Conservation (phyloP, 2,113 vertebrate species). For the Zosterops pallidus region DNA sequence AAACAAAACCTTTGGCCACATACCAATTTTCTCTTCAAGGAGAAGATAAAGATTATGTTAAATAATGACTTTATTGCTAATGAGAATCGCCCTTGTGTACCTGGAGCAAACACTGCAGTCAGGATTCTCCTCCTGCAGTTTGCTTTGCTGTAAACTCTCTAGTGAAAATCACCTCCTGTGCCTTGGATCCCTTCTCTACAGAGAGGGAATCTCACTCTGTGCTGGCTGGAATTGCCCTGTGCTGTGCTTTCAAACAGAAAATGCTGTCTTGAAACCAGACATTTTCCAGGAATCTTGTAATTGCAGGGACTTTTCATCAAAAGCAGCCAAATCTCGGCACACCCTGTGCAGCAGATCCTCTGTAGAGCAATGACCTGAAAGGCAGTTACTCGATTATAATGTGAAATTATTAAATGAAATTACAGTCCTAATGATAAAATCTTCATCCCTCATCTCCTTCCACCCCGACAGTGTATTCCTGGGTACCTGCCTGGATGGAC, state of each 20-base stretch:
- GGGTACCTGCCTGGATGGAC: not conserved
- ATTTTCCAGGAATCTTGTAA: constrained; percentile 18
- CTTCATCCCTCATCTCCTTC: not conserved
- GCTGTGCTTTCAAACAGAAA: not conserved
- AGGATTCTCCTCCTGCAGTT: not conserved
- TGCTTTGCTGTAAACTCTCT: not conserved
- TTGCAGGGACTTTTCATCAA: not conserved
- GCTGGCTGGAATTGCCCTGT: not conserved
- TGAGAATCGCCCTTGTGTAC: not conserved
- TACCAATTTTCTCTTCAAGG: not conserved
- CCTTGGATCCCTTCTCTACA: not conserved
- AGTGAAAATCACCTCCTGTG: not conserved
- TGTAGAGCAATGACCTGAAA: not conserved
- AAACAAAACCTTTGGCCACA: not conserved
- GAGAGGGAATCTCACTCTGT: not conserved
- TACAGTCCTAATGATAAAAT: not conserved
- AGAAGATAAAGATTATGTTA: constrained; percentile 10
- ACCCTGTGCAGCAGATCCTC: not conserved
- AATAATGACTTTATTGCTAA: constrained; percentile 10
- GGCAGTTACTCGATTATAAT: not conserved
- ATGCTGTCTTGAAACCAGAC: not conserved
- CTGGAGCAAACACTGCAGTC: constrained; percentile 23
- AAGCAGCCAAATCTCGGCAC: not conserved
- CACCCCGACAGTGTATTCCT: not conserved
- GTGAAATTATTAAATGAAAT: not conserved